Evolutionary conservation across 1,140 invertebrate genomes (phyloP).

Genomic region (Ctenoplectra terminalis): DNA sequence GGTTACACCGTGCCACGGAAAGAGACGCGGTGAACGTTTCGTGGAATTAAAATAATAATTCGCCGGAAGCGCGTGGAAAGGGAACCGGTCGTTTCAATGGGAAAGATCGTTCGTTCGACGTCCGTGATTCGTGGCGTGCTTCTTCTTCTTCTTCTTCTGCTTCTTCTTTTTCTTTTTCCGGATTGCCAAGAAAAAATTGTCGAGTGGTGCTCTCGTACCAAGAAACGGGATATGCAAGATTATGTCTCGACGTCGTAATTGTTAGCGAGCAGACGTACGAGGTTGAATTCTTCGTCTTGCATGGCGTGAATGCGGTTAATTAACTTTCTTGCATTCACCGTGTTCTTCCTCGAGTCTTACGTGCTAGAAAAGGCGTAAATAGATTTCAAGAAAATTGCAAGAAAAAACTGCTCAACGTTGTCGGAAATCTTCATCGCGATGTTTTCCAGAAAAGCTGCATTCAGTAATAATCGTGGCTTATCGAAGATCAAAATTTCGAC

Average conservation of each 20-base stretch:
- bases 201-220: background rate
- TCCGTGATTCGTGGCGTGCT: background rate
- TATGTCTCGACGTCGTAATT: background rate
- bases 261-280: background rate
- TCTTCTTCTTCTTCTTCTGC: background rate
- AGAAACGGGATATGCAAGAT: background rate
- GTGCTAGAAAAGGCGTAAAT: background rate
- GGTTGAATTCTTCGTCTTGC: background rate
- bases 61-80: conserved; percentile 8
- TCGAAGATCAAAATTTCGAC: conserved; percentile 24
- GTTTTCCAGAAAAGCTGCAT: background rate
- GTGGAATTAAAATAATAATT: conserved; percentile 42
- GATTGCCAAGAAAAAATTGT: conserved; percentile 3
- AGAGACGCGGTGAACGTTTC: conserved; percentile 6
- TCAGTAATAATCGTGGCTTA: background rate
- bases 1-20: background rate
- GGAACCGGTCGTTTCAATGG: background rate
- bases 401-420: background rate
- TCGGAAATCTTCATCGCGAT: background rate
- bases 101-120: background rate
- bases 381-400: background rate
- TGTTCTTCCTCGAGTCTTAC: background rate
- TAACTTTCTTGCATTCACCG: background rate
- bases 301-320: conserved; percentile 4
- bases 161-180: background rate